These are phyloP conservation scores for Miichthys miiuy DNA, from an alignment of 2,797 vertebrate species.

Conservation along the genomic window DNA sequence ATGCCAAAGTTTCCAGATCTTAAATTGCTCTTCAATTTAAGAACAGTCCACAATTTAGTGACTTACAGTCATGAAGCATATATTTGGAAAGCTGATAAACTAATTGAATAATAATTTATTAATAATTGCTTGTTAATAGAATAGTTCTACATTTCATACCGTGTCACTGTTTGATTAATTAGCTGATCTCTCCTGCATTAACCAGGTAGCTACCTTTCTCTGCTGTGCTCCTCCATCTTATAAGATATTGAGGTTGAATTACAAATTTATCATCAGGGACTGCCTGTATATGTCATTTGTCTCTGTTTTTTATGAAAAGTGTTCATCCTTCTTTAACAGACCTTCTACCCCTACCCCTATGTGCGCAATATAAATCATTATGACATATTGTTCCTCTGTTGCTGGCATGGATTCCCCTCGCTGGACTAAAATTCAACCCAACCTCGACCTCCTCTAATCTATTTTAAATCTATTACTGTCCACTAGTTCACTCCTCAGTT, in stretches of 20 bases:
- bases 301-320: conserved; percentile 29
- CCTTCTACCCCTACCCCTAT: conserved; percentile 24
- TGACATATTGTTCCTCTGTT: conserved; percentile 41
- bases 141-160: background rate
- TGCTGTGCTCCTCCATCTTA: background rate
- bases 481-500: conserved; percentile 18
- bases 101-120: no score
- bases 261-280: background rate
- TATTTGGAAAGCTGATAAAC: no score
- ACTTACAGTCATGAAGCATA: no score
- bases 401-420: conserved; percentile 21
- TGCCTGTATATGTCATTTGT: conserved; percentile 40
- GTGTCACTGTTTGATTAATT: background rate
- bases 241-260: conserved; percentile 11
- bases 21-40: no score
- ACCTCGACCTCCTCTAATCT: conserved; percentile 9
- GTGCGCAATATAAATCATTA: conserved; percentile 53
- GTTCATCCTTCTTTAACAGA: conserved; percentile 36
- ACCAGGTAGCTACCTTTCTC: background rate
- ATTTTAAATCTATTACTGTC: conserved; percentile 25
- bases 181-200: background rate
- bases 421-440: conserved; percentile 22
- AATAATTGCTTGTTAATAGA: background rate
- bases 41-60: no score
- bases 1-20: no score